Evolutionary conservation across 2,113 vertebrate species (phyloP), one percentile per base, ranked within the genome.

Genomic region (Oryzias melastigma): DNA sequence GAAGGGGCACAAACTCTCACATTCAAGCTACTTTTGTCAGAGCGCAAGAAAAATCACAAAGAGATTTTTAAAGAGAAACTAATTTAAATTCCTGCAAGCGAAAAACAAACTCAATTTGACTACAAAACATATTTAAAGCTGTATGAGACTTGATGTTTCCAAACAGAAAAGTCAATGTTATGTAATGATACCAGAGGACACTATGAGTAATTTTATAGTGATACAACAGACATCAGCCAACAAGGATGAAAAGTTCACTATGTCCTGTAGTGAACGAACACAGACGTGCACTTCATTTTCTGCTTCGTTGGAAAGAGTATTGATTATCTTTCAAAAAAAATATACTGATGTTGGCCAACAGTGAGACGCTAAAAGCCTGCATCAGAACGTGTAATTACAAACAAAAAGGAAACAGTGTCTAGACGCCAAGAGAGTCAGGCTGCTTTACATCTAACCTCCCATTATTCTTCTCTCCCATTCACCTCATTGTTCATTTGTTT

Each of bases 291-390:
- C 76, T 84, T 87, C 59, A 83, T 87, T 89, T 84, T 85, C 83
- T 87, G 81, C 87, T 68, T 81, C 81, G 77, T 87, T 87, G 81
- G 75, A 76, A 80, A 50, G 68, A 48, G 66, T 71, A 87, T 89
- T 8, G 81, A 87, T 83, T 62, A 29, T 41, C 67, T 49, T 69
- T 73, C 55, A 52, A 13, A 40, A 40, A 19, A 60, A 77, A 55
- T 52, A 59, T 51, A 71, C 59, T 52, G 71, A 54, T 52, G 51
- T 55, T 67, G 58, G 59, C 49, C 22, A 20, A 59, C 52, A 57
- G 27, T 25, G 43, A 46, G 54, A 25, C 27, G 47, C 29, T 48
- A 66, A 51, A 63, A 0, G n/a, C 22, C 48, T 14, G 20, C 24
- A 51, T 43, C 49, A 45, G 43, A 44, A 19, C 17, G 44, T 8